phyloP scores from a whole-genome alignment of 2,797 vertebrate species.

The Xenentodon cancila region DNA sequence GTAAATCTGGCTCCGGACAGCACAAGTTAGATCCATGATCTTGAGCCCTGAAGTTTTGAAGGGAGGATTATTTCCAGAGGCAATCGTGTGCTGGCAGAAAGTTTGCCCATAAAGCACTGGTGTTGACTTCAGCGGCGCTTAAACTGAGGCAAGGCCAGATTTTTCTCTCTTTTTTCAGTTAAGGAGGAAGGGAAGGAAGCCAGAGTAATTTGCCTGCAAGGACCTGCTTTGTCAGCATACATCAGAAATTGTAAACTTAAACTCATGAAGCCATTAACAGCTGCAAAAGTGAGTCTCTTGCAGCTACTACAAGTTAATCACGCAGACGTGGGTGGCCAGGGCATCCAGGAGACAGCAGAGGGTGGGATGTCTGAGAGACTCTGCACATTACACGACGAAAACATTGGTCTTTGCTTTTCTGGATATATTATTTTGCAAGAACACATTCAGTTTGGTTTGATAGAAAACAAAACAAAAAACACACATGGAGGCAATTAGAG shows the following conservation, averaged over 20 bases:
- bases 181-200: slow-evolving; percentile 19
- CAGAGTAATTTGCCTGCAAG: slow-evolving; percentile 7
- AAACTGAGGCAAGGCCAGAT: slow-evolving; percentile 13
- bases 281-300: slow-evolving; percentile 38
- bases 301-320: slow-evolving; percentile 13
- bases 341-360: background rate
- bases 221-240: slow-evolving; percentile 44
- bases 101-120: slow-evolving; percentile 22
- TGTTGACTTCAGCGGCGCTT: slow-evolving; percentile 33
- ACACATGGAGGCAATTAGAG: background rate
- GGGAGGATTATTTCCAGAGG: slow-evolving; percentile 12
- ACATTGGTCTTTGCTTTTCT: too few relatives aligned
- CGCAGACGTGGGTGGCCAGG: slow-evolving; percentile 15
- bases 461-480: background rate
- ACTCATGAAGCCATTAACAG: slow-evolving; percentile 37
- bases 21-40: slow-evolving; percentile 1
- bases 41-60: background rate
- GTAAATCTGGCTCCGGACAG: background rate
- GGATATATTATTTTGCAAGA: too few relatives aligned
- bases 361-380: background rate
- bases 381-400: too few relatives aligned
- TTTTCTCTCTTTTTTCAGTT: background rate
- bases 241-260: slow-evolving; percentile 33
- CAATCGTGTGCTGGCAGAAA: slow-evolving; percentile 12
- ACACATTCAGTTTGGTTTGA: background rate